Evolutionary conservation across 2,888 invertebrate genomes (phyloP).

Genomic region (Leuctra nigra): DNA sequence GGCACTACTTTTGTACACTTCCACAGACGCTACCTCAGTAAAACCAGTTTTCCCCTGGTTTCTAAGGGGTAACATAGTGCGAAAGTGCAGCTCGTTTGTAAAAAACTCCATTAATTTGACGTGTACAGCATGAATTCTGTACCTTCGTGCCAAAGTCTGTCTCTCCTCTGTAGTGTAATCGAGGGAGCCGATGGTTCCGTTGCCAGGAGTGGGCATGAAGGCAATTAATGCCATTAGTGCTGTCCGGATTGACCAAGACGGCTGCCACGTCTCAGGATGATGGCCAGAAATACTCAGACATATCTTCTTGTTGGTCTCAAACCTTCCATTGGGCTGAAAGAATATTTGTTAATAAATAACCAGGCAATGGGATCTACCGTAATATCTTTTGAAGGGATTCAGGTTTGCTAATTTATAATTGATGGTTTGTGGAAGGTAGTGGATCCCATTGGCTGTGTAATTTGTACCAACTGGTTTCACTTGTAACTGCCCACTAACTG

Average conservation of each 20-base stretch:
- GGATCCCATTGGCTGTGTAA: too few species aligned
- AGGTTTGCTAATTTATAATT: too few species aligned
- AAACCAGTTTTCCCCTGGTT: too few species aligned
- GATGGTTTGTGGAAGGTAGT: too few species aligned
- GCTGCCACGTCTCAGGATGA: conserved; percentile 98
- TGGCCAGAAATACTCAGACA: conserved; percentile 92
- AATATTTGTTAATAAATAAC: too few species aligned
- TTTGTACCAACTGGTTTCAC: too few species aligned
- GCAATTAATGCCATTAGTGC: conserved; percentile 87
- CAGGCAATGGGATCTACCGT: too few species aligned
- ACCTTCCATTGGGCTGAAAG: conserved; percentile 83
- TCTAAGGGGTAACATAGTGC: too few species aligned
- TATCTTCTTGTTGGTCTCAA: conserved; percentile 90
- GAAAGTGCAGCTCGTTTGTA: conserved; percentile 37
- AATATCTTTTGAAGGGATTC: too few species aligned
- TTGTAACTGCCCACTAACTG: too few species aligned
- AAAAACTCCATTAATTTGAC: conserved; percentile 4
- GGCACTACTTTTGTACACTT: too few species aligned
- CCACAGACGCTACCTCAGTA: conserved; percentile 34
- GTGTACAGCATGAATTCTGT: conserved; percentile 33
- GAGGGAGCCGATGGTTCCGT: conserved; percentile 84
- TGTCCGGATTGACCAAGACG: conserved; percentile 93
- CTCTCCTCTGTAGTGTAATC: conserved; percentile 85
- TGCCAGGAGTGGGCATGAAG: conserved; percentile 88
- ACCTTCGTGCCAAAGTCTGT: conserved; percentile 70